A percentile compares a stretch with the other conserved stretches of the same genome.
These are phyloP conservation scores for Escarpia spicata DNA, from an alignment of 2,888 invertebrate genomes.

Conservation along the genomic window DNA sequence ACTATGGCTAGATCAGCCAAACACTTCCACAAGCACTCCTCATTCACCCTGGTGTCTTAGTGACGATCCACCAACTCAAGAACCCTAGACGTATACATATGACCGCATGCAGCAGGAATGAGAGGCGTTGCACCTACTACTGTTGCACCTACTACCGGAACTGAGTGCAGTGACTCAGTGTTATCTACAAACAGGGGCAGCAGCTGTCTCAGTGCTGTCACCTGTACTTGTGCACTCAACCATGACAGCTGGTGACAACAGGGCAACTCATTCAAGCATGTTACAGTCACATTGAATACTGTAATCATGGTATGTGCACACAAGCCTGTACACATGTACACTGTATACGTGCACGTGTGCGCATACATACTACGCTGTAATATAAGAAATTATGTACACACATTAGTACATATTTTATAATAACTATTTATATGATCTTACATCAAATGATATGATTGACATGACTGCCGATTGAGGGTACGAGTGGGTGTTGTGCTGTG, in stretches of 20 bases:
- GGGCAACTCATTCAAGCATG: not conserved
- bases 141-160: not conserved
- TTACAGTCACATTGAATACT: not conserved
- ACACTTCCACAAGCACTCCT: not conserved
- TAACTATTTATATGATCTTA: no score
- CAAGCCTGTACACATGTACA: not conserved
- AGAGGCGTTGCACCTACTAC: not conserved
- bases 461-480: no score
- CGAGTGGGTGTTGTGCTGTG: no score
- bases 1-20: conserved; percentile 10
- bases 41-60: not conserved
- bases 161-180: not conserved
- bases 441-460: no score
- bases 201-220: not conserved
- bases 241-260: not conserved
- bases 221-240: not conserved
- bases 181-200: not conserved
- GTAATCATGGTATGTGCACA: not conserved
- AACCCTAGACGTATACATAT: not conserved
- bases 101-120: not conserved
- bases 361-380: no score
- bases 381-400: no score
- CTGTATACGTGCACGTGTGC: not conserved
- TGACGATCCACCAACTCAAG: not conserved
- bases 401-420: no score